phyloP scores from a whole-genome alignment of 2,888 invertebrate species.

The Neoaliturus tenellus region DNA sequence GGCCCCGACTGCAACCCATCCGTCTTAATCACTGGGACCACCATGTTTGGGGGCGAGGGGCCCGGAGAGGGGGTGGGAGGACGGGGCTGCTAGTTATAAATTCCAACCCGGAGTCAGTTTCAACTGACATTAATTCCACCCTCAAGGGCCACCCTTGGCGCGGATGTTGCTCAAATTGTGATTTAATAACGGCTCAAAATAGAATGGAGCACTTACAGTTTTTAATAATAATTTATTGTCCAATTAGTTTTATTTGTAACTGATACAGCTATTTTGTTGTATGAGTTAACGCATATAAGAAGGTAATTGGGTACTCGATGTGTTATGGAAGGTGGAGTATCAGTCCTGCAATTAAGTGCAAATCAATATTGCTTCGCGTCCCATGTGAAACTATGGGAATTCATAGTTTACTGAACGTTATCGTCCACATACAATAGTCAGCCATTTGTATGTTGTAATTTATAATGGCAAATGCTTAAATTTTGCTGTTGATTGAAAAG shows the following conservation, averaged over 20 bases:
- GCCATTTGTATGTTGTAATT: too few species aligned
- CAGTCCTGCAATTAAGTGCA: too few species aligned
- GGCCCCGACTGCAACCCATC: conserved; percentile 18
- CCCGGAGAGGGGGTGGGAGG: not conserved
- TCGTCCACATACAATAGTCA: too few species aligned
- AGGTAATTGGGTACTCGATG: too few species aligned
- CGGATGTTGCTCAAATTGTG: conserved; percentile 39
- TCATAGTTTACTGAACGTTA: too few species aligned
- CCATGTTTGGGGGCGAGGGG: not conserved
- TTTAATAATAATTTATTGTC: conserved; percentile 16
- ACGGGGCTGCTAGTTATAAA: conserved; percentile 44
- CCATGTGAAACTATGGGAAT: too few species aligned
- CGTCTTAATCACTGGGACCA: conserved; percentile 38
- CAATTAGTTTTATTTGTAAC: not conserved
- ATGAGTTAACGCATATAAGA: too few species aligned
- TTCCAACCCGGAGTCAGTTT: conserved; percentile 37
- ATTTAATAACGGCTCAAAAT: conserved; percentile 27
- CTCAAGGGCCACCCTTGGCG: conserved; percentile 30
- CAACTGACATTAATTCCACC: conserved; percentile 45
- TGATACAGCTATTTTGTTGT: too few species aligned
- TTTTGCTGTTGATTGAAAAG: too few species aligned
- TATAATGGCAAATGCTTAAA: too few species aligned
- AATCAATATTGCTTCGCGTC: too few species aligned
- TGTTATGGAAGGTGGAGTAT: too few species aligned
- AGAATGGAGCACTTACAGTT: not conserved